Evolutionary conservation across 2,797 vertebrate genomes (phyloP).

Genomic region (Sebastes matsubarae): DNA sequence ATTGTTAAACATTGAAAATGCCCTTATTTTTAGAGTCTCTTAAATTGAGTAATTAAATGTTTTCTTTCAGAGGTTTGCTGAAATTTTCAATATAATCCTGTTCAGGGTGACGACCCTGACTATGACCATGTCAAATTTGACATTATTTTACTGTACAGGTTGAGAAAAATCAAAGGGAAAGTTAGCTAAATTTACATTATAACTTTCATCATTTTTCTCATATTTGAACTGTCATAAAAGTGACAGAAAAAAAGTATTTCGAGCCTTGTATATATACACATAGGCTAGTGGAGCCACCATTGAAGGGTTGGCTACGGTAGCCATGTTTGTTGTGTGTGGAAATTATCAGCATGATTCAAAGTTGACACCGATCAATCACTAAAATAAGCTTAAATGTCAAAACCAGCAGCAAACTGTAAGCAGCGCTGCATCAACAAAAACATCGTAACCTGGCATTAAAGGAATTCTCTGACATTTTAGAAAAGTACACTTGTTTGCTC

Average conservation of each 20-base stretch:
- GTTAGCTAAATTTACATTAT: background rate
- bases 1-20: too few species aligned
- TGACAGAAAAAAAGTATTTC: background rate
- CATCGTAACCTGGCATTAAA: background rate
- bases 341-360: background rate
- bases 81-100: too few species aligned
- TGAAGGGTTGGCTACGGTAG: background rate
- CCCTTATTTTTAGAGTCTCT: too few species aligned
- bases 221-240: background rate
- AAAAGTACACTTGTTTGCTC: background rate
- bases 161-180: background rate
- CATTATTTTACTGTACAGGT: background rate
- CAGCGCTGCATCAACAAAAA: background rate
- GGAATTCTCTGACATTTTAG: background rate
- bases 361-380: background rate
- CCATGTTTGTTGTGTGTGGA: background rate
- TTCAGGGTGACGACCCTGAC: too few species aligned
- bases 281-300: background rate
- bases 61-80: too few species aligned
- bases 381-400: slow-evolving; percentile 4
- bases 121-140: background rate
- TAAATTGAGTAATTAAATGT: too few species aligned
- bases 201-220: background rate
- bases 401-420: background rate
- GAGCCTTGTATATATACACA: background rate